Base-by-base conservation (phyloP, 2,113 vertebrate genomes). In the Xiphophorus maculatus region DNA sequence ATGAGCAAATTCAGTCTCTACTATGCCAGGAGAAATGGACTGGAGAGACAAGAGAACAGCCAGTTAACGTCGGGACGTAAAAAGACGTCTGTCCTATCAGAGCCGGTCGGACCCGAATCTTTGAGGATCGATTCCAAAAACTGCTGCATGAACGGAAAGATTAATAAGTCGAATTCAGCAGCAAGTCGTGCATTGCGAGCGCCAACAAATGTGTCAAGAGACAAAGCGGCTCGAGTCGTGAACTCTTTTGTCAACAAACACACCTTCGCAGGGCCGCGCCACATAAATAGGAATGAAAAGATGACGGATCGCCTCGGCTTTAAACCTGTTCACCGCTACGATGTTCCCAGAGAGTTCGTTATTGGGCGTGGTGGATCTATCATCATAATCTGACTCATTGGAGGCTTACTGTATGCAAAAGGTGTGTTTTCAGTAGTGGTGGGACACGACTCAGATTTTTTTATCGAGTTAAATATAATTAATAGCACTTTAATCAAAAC, bases 11-110 rank as follows among this genome's bases (percentile, higher is more conserved):
- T 91, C 82, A 9, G 88, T 90, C 60, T 79, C 71, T 64, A 89
- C 88, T 0, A 86, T 0, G 27, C 84, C 80, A 19, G 88, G 90
- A 74, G 90, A 87, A 44, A 88, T 81, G 5, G 72, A 35, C 88
- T 90, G 72, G 11, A 69, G 73, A 62, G 32, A 66, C 25, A 67
- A 13, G 17, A 4, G 27, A 3, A 40, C 27, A 27, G 9, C 9
- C 51, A n/a, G 22, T 22, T 28, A 3, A 5, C 2, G 40, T 2
- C 1, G 1, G 37, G 12, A 2, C 7, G 1, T 2, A 32, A 7
- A 62, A 54, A 25, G 14, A 25, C 19, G 22, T 54, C 48, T 54
- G 22, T 22, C 5, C 48, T 9, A 10, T 25, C 51, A 25, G 6
- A n/a, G 51, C 51, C 22, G 22, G 22, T 54, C 3, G 22, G 22